phyloP scores from a whole-genome alignment of 2,113 vertebrate species.

The Lagopus leucura region DNA sequence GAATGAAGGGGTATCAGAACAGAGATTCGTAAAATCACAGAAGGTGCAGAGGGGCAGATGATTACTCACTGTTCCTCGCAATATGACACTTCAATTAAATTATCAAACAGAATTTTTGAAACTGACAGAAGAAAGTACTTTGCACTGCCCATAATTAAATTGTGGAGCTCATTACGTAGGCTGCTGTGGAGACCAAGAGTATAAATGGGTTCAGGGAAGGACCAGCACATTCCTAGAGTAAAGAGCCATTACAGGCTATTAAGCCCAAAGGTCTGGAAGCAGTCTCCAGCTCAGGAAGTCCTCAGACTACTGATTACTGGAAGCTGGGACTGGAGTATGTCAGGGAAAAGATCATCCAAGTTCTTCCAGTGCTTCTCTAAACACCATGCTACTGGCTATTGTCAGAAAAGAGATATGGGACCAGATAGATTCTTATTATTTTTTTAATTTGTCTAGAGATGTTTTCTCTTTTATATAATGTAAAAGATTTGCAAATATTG shows the following conservation, averaged over 20 bases:
- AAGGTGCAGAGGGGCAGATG: constrained; percentile 17
- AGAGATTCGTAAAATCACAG: constrained; percentile 11
- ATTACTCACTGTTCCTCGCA: not conserved
- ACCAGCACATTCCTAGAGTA: constrained; percentile 62
- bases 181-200: constrained; percentile 34
- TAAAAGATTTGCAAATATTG: not conserved
- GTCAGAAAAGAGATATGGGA: not conserved
- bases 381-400: not conserved
- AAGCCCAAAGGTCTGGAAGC: constrained; percentile 40
- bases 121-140: constrained; percentile 58
- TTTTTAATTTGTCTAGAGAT: not conserved
- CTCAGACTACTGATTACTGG: constrained; percentile 56
- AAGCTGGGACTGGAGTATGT: constrained; percentile 34
- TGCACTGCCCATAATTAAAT: constrained; percentile 42
- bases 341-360: not conserved
- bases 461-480: not conserved
- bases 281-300: constrained; percentile 52
- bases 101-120: constrained; percentile 39
- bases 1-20: not conserved
- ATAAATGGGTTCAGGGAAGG: constrained; percentile 50
- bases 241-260: constrained; percentile 46
- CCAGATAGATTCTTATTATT: not conserved
- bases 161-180: constrained; percentile 6
- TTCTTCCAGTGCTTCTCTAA: not conserved
- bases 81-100: constrained; percentile 18